Conservation (phyloP, 2,888 invertebrate genomes). For the Drosophila vallismaia region DNA sequence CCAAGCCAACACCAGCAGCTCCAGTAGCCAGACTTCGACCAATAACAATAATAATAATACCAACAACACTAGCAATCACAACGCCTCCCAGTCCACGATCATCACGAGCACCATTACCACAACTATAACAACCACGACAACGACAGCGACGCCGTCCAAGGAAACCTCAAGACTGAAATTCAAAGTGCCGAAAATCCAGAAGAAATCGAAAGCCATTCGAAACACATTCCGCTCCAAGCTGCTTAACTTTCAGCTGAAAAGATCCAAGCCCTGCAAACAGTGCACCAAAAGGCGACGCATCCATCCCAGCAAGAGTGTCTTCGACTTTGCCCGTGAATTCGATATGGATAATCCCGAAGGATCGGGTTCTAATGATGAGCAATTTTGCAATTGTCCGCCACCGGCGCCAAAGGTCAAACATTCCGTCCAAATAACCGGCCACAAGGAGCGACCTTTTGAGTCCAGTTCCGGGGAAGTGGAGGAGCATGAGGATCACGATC, state of each 20-base stretch:
- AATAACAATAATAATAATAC: slow-evolving; percentile 44
- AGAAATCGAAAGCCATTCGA: slow-evolving; percentile 82
- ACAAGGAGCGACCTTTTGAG: slow-evolving; percentile 56
- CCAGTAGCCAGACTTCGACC: slow-evolving; percentile 18
- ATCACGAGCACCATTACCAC: slow-evolving; percentile 54
- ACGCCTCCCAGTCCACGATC: slow-evolving; percentile 47
- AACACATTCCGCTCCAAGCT: slow-evolving; percentile 83
- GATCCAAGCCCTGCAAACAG: slow-evolving; percentile 79
- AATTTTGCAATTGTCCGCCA: slow-evolving; percentile 80
- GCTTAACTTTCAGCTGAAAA: slow-evolving; percentile 80
- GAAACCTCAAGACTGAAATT: slow-evolving; percentile 78
- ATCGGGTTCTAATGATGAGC: slow-evolving; percentile 47
- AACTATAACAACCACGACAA: slow-evolving; percentile 53
- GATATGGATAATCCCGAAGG: slow-evolving; percentile 41
- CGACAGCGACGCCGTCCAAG: slow-evolving; percentile 76
- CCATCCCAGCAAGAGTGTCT: slow-evolving; percentile 82
- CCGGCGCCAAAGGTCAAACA: slow-evolving; percentile 28
- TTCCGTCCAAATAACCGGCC: slow-evolving; percentile 44
- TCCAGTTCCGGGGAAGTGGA: slow-evolving; percentile 58
- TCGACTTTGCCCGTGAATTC: slow-evolving; percentile 82
- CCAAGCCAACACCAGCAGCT: slow-evolving; percentile 32
- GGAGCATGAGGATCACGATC: slow-evolving; percentile 57
- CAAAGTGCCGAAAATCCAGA: slow-evolving; percentile 82
- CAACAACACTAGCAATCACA: slow-evolving; percentile 40
- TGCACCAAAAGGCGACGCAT: slow-evolving; percentile 82